Conservation (phyloP, 2,113 vertebrate species). For the Haemorhous mexicanus region DNA sequence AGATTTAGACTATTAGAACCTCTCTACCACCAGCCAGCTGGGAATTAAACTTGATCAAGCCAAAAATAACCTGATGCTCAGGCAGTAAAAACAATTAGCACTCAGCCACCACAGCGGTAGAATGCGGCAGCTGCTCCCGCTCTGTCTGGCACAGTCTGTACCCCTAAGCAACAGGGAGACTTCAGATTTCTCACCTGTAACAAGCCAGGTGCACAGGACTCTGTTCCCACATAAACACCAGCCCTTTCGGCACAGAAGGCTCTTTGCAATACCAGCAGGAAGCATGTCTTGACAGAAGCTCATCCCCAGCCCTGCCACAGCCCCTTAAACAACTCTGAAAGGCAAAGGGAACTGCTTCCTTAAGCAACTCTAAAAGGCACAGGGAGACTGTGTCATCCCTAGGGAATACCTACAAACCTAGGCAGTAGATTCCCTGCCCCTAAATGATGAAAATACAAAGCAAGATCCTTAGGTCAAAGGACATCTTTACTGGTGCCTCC, state of each 20-base stretch:
- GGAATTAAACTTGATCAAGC: not conserved
- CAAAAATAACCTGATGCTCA: conserved; percentile 12
- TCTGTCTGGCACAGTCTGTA: not conserved
- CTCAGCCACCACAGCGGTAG: not conserved
- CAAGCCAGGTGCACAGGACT: not conserved
- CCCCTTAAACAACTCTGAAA: not conserved
- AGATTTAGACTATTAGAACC: not conserved
- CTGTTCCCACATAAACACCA: not conserved
- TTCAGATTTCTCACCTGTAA: not conserved
- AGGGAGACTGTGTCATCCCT: not conserved
- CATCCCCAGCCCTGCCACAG: not conserved
- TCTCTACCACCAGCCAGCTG: not conserved
- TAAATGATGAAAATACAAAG: accelerated
- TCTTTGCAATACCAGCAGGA: not conserved
- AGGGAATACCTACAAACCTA: not conserved
- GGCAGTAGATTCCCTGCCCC: not conserved
- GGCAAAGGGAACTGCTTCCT: not conserved
- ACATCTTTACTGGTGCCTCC: not conserved
- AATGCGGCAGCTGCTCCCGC: not conserved
- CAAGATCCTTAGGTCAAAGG: not conserved
- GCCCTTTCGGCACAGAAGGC: not conserved
- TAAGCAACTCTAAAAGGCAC: not conserved
- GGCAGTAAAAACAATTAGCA: conserved; percentile 24
- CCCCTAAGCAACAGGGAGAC: not conserved
- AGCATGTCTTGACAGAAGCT: not conserved